phyloP scores from a whole-genome alignment of 2,113 vertebrate genomes.

The Uria aalge region DNA sequence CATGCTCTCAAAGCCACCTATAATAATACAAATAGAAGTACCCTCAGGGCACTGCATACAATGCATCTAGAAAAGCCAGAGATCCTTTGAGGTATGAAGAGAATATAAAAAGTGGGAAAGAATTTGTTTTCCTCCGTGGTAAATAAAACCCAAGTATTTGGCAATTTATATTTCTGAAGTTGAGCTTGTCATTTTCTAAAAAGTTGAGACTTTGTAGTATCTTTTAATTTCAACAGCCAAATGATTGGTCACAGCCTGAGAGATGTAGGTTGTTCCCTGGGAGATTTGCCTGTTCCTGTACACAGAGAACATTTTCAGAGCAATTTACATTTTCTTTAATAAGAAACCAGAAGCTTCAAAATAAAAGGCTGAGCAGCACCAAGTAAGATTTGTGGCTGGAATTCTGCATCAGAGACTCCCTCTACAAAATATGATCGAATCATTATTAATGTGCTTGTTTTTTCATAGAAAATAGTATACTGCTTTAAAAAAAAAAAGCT shows the following conservation, averaged over 20 bases:
- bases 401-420: neutral
- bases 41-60: neutral
- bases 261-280: conserved; percentile 46
- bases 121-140: neutral
- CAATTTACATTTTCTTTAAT: conserved; percentile 61
- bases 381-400: neutral
- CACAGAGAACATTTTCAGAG: conserved; percentile 3
- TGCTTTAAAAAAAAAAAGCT: neutral
- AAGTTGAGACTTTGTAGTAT: neutral
- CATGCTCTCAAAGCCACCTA: conserved; percentile 41
- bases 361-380: conserved; percentile 3
- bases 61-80: neutral
- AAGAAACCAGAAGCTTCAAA: conserved; percentile 42
- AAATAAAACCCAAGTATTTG: neutral
- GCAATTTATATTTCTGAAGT: conserved; percentile 12
- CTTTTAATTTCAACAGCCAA: conserved; percentile 56
- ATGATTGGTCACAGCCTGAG: conserved; percentile 58
- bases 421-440: neutral
- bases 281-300: conserved; percentile 36
- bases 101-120: neutral
- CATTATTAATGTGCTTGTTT: neutral
- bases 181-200: conserved; percentile 15
- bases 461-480: neutral
- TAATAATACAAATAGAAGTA: conserved; percentile 47
- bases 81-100: neutral